A percentile compares a stretch with the other conserved stretches of the same genome.
These are phyloP conservation scores for Serrognathus titanus DNA, from an alignment of 2,888 invertebrate genomes.

Conservation along the genomic window DNA sequence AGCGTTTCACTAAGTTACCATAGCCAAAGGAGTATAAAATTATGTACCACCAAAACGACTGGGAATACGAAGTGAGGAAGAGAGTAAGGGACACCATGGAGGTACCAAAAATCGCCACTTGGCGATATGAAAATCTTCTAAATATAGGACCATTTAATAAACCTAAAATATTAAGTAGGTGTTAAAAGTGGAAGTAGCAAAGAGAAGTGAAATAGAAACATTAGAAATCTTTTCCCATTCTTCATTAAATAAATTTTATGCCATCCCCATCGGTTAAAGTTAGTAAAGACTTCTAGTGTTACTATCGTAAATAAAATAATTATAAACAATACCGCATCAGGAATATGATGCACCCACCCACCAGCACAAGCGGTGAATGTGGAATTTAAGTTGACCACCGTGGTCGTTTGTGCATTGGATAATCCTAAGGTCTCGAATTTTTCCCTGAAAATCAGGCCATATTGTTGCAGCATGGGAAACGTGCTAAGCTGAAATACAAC, in stretches of 20 bases:
- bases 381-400: conserved; percentile 68
- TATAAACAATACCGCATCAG: conserved; percentile 13
- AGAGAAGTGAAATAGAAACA: neutral
- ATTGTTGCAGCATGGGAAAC: conserved; percentile 67
- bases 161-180: conserved; percentile 49
- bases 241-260: too few relatives aligned
- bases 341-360: conserved; percentile 42
- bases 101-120: conserved; percentile 63
- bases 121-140: conserved; percentile 63
- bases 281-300: neutral
- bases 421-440: conserved; percentile 60
- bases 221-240: neutral
- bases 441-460: conserved; percentile 68
- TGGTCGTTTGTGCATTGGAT: conserved; percentile 64
- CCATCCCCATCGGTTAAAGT: neutral
- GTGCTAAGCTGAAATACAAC: conserved; percentile 58
- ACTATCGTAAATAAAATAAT: neutral
- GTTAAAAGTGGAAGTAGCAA: neutral
- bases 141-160: conserved; percentile 70
- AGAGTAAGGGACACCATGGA: conserved; percentile 58
- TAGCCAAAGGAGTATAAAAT: conserved; percentile 65
- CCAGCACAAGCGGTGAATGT: conserved; percentile 69
- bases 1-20: conserved; percentile 52
- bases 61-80: conserved; percentile 59
- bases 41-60: conserved; percentile 61